phyloP scores from a whole-genome alignment of 2,113 vertebrate species.

The Candoia aspera region DNA sequence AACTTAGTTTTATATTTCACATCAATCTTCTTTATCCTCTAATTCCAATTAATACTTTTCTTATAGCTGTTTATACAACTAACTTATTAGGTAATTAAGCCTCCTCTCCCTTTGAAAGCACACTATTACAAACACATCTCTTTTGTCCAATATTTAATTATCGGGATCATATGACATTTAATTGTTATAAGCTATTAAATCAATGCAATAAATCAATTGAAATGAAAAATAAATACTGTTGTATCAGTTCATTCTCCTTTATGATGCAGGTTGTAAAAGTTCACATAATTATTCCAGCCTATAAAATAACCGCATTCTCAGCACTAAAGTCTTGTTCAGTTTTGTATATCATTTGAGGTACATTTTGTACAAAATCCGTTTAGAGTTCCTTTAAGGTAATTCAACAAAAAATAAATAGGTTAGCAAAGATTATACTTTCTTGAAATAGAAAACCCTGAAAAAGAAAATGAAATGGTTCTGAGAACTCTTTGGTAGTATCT shows the following conservation, averaged over 20 bases:
- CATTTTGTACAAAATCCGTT: background rate
- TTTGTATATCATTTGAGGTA: background rate
- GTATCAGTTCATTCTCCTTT: background rate
- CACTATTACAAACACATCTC: background rate
- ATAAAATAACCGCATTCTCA: background rate
- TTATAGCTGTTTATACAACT: background rate
- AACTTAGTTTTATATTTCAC: background rate
- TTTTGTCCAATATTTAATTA: background rate
- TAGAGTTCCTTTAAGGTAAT: too few relatives aligned
- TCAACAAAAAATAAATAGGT: background rate
- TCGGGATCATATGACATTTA: rapidly evolving
- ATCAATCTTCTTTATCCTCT: background rate
- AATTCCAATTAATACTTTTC: background rate
- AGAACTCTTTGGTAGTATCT: background rate
- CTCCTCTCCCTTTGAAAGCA: background rate
- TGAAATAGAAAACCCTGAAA: background rate
- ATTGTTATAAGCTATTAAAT: background rate
- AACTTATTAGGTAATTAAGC: background rate
- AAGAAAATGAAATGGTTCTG: background rate
- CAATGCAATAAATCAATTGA: background rate
- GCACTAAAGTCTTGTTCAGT: background rate
- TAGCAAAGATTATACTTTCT: background rate
- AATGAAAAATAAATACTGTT: background rate
- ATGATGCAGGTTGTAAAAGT: background rate
- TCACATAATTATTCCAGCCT: background rate